A percentile compares a stretch with the other conserved stretches of the same genome.
phyloP scores from a whole-genome alignment of 2,888 invertebrate genomes.

The Scaeva pyrastri region DNA sequence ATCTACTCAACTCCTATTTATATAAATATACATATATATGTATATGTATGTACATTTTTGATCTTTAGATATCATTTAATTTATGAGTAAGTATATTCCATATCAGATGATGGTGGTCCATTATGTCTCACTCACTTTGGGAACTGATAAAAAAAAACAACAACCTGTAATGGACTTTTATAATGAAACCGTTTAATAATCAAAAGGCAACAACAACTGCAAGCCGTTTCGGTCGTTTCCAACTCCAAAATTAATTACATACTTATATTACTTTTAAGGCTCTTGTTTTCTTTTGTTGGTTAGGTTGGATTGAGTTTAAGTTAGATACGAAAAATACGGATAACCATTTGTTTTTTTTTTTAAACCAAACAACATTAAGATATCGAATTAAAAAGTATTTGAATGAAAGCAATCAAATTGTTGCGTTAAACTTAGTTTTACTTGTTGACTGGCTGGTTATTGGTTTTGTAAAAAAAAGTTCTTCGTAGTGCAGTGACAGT shows the following conservation, averaged over 20 bases:
- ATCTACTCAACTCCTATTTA: neutral
- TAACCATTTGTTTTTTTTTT: neutral
- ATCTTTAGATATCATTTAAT: conserved; percentile 66
- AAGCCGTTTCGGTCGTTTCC: conserved; percentile 20
- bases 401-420: conserved; percentile 25
- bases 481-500: no score
- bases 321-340: conserved; percentile 9
- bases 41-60: conserved; percentile 47
- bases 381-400: conserved; percentile 22
- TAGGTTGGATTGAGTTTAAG: neutral
- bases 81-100: conserved; percentile 58
- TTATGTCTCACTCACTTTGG: conserved; percentile 42
- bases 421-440: neutral
- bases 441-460: neutral
- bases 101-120: conserved; percentile 68
- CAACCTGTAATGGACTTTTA: conserved; percentile 48
- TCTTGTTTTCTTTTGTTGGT: conserved; percentile 38
- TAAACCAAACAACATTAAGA: neutral
- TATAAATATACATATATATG: no score
- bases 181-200: conserved; percentile 59
- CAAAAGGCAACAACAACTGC: conserved; percentile 26
- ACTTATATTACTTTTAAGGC: conserved; percentile 14
- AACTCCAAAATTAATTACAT: conserved; percentile 61
- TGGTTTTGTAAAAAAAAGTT: neutral
- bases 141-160: conserved; percentile 9